These are phyloP conservation scores for Syngnathus rostellatus DNA, from an alignment of 2,797 vertebrate genomes.

Conservation along the genomic window DNA sequence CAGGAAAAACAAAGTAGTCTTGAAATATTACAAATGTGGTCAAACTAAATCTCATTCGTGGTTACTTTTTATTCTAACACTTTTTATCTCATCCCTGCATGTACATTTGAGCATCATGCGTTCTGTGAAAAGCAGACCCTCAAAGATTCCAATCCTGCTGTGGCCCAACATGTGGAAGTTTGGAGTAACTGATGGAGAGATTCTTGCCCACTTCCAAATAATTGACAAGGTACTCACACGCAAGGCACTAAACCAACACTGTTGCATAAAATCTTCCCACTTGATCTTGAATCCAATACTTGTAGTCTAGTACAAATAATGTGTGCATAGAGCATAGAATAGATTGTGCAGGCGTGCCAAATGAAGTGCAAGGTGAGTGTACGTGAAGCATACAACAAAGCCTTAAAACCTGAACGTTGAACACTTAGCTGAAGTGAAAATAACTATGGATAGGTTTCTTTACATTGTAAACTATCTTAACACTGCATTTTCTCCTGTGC, in stretches of 20 bases:
- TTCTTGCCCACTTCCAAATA: neutral
- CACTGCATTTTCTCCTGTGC: constrained; percentile 77
- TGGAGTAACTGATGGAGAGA: neutral
- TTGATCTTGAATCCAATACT: neutral
- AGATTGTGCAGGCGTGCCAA: constrained; percentile 5
- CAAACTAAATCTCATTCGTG: neutral
- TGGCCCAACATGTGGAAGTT: neutral
- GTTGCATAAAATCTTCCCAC: neutral
- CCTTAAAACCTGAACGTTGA: constrained; percentile 21
- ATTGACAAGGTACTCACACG: neutral
- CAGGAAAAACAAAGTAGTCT: neutral
- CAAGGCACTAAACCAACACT: neutral
- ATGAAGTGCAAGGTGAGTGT: constrained; percentile 5
- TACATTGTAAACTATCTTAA: constrained; percentile 73
- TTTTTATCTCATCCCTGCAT: neutral
- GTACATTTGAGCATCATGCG: neutral
- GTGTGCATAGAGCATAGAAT: neutral
- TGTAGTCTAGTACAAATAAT: neutral
- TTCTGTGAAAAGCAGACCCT: neutral
- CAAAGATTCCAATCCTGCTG: neutral
- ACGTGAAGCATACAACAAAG: constrained; percentile 15
- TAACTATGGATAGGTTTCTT: constrained; percentile 26
- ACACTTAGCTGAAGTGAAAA: constrained; percentile 34
- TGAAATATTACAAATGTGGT: neutral
- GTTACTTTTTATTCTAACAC: neutral